Evolutionary conservation across 92 coral and sea anemone species (phyloP), one percentile per base, ranked within the genome.

Genomic region (Epizoanthus scotinus): DNA sequence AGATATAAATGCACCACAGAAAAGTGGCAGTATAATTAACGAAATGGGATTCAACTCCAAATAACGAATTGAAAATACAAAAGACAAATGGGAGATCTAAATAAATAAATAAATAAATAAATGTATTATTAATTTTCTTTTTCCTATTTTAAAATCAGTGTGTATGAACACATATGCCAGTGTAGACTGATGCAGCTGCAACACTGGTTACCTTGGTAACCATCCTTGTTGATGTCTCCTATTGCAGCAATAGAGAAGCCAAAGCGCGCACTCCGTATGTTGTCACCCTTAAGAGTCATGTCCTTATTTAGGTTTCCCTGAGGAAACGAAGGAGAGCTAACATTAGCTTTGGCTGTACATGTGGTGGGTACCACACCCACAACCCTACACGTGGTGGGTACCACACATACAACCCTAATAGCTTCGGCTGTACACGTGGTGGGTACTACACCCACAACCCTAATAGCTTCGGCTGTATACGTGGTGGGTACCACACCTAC

Each of bases 181-280:
- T 68, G 27, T 3, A 44, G 50, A 44, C 40, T 6, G 1, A 8
- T 8, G 50, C 14, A 44, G 13, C 50, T 10, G 52, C 15, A 2
- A 47, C 15, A 47, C 2, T 47, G 36, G 22, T 54, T 66, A 86
- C 89, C 89, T 38, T 86, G 70, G 70, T 28, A 81, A 14, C 78
- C 71, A 72, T 80, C 75, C 29, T 6, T 63, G 78, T 86, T 73
- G 28, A 86, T 61, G 57, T 86, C 89, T 10, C 89, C 89, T 53
- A 57, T 70, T 19, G 85, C 81, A 18, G 89, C 89, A 60, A 86
- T 84, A 21, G 78, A 82, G 14, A 68, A 63, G 3, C 89, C 89
- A 66, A 81, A 86, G 19, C 78, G 77, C 24, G 89, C 89, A 26
- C 44, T 18, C 56, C 15, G 47, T 6, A 58, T 57, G 68, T 75